phyloP scores from a whole-genome alignment of 64 coral and sea anemone genomes.

The Montipora capricornis region DNA sequence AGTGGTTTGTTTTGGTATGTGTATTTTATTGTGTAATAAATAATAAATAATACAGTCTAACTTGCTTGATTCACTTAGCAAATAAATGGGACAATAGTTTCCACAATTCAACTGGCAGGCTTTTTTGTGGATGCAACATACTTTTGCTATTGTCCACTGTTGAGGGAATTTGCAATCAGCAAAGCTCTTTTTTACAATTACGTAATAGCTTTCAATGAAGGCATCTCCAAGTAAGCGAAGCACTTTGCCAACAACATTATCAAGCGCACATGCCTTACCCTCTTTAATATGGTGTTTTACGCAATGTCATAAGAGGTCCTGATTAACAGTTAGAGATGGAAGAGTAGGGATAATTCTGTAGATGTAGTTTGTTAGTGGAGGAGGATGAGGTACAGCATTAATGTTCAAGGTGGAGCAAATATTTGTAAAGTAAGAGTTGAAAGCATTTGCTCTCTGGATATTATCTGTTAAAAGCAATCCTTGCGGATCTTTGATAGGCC shows the following conservation, averaged over 20 bases:
- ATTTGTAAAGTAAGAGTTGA: too few relatives aligned
- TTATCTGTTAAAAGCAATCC: too few relatives aligned
- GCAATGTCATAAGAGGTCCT: not conserved
- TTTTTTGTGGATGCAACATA: too few relatives aligned
- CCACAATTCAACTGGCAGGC: not conserved
- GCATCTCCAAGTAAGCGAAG: not conserved
- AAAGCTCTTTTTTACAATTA: not conserved
- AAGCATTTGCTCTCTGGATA: too few relatives aligned
- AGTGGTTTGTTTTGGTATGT: not conserved
- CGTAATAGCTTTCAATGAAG: not conserved
- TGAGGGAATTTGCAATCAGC: not conserved
- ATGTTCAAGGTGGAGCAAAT: too few relatives aligned
- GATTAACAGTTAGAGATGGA: not conserved
- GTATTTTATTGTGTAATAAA: too few relatives aligned
- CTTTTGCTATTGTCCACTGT: not conserved
- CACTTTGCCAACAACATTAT: not conserved
- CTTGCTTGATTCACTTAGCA: too few relatives aligned
- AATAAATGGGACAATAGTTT: not conserved
- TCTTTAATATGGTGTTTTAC: not conserved
- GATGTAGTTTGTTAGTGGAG: too few relatives aligned
- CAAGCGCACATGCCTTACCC: conserved; percentile 6
- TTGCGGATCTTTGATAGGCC: too few relatives aligned
- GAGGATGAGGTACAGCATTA: too few relatives aligned
- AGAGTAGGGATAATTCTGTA: not conserved
- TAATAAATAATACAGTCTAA: too few relatives aligned